Base-by-base conservation (phyloP, 2,113 vertebrate species). In the Caretta caretta region DNA sequence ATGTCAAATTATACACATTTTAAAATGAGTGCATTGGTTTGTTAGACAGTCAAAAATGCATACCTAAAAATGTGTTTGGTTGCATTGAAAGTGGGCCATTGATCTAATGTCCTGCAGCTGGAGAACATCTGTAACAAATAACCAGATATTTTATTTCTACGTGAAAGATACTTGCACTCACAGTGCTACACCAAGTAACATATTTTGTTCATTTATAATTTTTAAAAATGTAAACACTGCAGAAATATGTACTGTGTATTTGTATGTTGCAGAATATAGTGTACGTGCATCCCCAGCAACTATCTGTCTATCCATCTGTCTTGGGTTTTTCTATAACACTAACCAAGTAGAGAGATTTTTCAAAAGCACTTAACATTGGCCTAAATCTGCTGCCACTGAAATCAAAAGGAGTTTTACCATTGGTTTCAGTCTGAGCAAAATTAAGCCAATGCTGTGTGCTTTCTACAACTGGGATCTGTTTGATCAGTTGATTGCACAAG, bases 181-280 rank as follows among this genome's bases (percentile, higher is more conserved):
- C 88, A 95, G 97, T 98, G 98, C 98, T 98, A 97, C 97, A 95
- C 96, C 86, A 96, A 97, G 97, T 97, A 97, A 98, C 98, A 93
- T 92, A 82, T 96, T 97, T 95, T 95, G 24, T 31, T 50, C 56
- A 72, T 69, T 56, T 48, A 8, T 27, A 27, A 78, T 78, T 46
- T 29, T 19, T 16, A 48, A 78, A 78, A 48, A 78, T 78, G 25
- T 27, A 46, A 78, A 14, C 46, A 78, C 42, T 16, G 7, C 24
- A 46, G 38, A 46, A 27, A 78, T 78, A 48, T 16, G 42, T 78
- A 46, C 42, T 48, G 6, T 48, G 65, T 38, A 20, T 49, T 9
- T 8, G 1, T 22, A 27, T 69, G 81, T 10, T 80, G 51, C 17
- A 14, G 25, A 6, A 48, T 48, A 48, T 78, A 78, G 81, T n/a